These are phyloP conservation scores for Onthophagus taurus DNA, from an alignment of 1,140 invertebrate genomes.

Conservation along the genomic window DNA sequence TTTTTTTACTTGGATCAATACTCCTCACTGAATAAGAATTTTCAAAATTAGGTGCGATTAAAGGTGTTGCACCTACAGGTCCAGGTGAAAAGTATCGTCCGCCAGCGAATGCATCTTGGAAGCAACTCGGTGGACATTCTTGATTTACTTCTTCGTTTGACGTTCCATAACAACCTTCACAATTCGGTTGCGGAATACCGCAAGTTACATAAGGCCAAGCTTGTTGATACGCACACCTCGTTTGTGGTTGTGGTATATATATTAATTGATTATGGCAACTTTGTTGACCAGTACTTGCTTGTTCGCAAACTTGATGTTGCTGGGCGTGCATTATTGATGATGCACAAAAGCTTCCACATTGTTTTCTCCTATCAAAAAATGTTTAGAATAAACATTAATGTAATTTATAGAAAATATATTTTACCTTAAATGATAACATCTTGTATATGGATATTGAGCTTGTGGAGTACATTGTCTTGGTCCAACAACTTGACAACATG, in stretches of 20 bases:
- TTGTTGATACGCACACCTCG: conserved; percentile 28
- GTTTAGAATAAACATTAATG: too few relatives aligned
- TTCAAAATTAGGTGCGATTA: too few relatives aligned
- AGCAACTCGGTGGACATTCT: too few relatives aligned
- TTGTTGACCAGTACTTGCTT: conserved; percentile 9
- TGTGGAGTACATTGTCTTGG: conserved; percentile 29
- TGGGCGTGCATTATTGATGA: conserved; percentile 29
- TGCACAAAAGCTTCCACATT: conserved; percentile 29
- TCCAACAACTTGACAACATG: conserved; percentile 24
- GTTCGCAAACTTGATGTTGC: conserved; percentile 27
- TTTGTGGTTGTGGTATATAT: conserved; percentile 34
- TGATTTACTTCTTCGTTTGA: too few relatives aligned
- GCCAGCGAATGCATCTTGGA: too few relatives aligned
- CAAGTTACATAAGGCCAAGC: conserved; percentile 35
- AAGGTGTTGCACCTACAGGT: too few relatives aligned
- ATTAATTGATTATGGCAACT: conserved; percentile 26
- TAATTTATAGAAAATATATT: too few relatives aligned
- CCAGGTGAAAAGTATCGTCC: too few relatives aligned
- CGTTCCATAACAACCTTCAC: conserved; percentile 32
- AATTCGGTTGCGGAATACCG: conserved; percentile 18
- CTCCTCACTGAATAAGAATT: too few relatives aligned
- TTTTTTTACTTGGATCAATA: too few relatives aligned
- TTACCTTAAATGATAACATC: conserved; percentile 29
- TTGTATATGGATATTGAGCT: conserved; percentile 19
- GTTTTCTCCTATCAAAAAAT: conserved; percentile 22